Evolutionary conservation across 2,888 invertebrate species (phyloP), one percentile per base, ranked within the genome.

Genomic region (Lamellibrachia satsuma): DNA sequence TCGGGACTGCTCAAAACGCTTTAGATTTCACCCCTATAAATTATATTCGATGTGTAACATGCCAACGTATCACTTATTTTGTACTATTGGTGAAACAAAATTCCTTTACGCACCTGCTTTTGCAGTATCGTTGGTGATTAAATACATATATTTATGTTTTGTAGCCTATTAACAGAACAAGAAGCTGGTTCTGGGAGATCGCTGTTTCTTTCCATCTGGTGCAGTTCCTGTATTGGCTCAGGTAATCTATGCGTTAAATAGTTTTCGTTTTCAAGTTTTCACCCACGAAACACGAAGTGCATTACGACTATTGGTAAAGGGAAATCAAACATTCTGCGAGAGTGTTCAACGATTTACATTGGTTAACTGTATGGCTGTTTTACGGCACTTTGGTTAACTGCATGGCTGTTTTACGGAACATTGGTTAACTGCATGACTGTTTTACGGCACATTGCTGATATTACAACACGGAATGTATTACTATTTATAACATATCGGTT

Each of bases 161-260:
- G 51, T 75, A 93, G 93, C 91, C 93, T 90, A 60, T 92, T 9
- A 39, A n/a, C 7, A 93, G 92, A 39, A 55, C 11, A n/a, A 7
- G 39, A 51, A 94, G 93, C 60, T 92, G 95, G 94, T 92, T 96
- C 95, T 95, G 95, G 94, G 95, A 96, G 91, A 95, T 95, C 93
- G 93, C 94, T 27, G 91, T 96, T 93, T 96, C 96, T 3, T 96
- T 95, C 93, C 94, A 96, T 93, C 75, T 95, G 22, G 93, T 96
- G 7, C 95, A 96, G 94, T 94, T 96, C 90, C 94, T 95, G 15
- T 95, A 95, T 93, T 96, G 95, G 95, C 91, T 96, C 11, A 94
- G 95, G 95, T 95, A 92, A 90, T 39, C 39, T 39, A 39, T 39
- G 39, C 1, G 0, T 39, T 39, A 39, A 90, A 52, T 52, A 1